Percentiles rank a stretch among this genome's conserved stretches.
phyloP scores from a whole-genome alignment of 2,113 vertebrate species.

The Glaucomys volans region DNA sequence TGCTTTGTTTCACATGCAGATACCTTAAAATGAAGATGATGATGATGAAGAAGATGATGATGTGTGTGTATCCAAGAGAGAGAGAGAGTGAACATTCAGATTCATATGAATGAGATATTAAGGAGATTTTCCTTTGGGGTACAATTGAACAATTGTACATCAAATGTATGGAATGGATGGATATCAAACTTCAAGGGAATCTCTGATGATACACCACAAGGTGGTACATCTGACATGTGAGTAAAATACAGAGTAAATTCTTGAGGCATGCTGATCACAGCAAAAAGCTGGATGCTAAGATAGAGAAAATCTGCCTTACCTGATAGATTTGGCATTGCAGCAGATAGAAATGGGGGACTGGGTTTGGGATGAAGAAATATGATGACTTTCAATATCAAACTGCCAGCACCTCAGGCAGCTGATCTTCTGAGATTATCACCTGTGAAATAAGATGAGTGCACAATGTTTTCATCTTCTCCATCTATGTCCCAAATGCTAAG shows the following conservation, averaged over 20 bases:
- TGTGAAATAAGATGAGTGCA: background rate
- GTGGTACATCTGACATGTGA: background rate
- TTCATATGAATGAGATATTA: background rate
- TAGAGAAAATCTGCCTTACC: background rate
- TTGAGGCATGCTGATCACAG: background rate
- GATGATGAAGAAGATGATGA: too few relatives aligned
- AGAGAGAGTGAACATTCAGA: background rate
- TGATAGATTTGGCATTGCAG: background rate
- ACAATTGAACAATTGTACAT: background rate
- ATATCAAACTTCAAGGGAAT: background rate
- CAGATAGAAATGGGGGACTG: background rate
- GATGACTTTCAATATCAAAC: background rate
- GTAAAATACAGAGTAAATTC: background rate
- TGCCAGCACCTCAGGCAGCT: background rate
- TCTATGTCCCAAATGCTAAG: background rate
- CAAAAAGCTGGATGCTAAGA: background rate
- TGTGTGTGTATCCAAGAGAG: background rate
- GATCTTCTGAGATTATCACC: background rate
- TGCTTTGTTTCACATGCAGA: background rate
- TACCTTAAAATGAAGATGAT: background rate
- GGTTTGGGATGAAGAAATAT: background rate
- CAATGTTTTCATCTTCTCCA: background rate
- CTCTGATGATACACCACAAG: background rate
- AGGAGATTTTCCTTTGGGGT: background rate
- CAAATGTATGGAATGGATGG: background rate